Evolutionary conservation across 2,888 invertebrate genomes (phyloP).

Genomic region (Diplazon laetatorius): DNA sequence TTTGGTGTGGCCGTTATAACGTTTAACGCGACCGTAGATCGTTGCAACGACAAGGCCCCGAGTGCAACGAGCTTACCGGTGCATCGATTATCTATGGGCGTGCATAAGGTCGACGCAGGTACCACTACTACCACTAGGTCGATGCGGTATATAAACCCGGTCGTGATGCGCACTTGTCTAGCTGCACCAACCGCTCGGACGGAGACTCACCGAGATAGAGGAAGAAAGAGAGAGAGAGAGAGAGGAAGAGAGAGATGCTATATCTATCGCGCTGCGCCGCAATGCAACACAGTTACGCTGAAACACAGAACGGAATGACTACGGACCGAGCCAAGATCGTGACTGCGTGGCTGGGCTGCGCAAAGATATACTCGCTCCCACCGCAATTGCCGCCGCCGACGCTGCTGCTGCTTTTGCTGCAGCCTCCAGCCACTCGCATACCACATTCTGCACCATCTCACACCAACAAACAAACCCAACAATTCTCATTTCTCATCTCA

Average conservation of each 20-base stretch:
- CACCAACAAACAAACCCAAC: neutral
- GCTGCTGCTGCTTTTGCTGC: slow-evolving; percentile 1
- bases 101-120: slow-evolving; percentile 40
- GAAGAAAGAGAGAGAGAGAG: neutral
- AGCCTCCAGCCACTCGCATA: slow-evolving; percentile 32
- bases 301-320: slow-evolving; percentile 61
- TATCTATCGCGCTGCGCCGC: neutral
- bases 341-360: slow-evolving; percentile 73
- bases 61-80: slow-evolving; percentile 11
- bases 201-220: neutral
- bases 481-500: neutral
- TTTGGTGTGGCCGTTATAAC: neutral
- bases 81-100: slow-evolving; percentile 41
- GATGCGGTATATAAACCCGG: slow-evolving; percentile 32
- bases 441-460: slow-evolving; percentile 2
- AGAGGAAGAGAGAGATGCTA: slow-evolving; percentile 21
- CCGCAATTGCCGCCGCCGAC: too few relatives aligned
- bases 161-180: slow-evolving; percentile 70
- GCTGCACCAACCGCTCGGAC: slow-evolving; percentile 9
- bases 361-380: slow-evolving; percentile 67
- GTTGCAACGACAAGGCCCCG: slow-evolving; percentile 7
- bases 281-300: neutral
- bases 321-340: slow-evolving; percentile 74
- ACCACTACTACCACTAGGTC: slow-evolving; percentile 42
- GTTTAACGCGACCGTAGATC: slow-evolving; percentile 7